Evolutionary conservation across 2,797 vertebrate species (phyloP), one percentile per base, ranked within the genome.

Genomic region (Myotis planiceps): DNA sequence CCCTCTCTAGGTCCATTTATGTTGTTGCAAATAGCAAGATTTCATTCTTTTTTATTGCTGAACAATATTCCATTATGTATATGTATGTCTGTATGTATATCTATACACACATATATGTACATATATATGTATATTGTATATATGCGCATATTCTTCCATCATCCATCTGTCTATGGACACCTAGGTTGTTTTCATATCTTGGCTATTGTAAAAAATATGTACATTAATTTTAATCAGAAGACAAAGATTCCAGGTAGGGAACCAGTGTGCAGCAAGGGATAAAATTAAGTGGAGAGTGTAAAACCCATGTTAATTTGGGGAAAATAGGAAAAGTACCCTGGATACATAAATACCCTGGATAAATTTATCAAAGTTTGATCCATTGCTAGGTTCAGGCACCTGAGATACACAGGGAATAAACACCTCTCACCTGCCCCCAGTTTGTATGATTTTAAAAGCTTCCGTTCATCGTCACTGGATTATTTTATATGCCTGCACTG

Each of bases 391-490:
- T 79, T 45, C 15, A 6, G 60, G 51, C 39, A 34, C 34, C 18
- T 9, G 27, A 69, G 51, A 49, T 2, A 5, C 71, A 15, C 7
- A 15, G 37, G 25, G 21, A 47, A 60, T 27, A 55, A 16, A 19
- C 6, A 23, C n/a, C 15, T 45, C 51, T 6, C 3, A 9, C 27
- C 8, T 63, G 19, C n/a, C 14, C 2, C 9, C 27, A 34, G 71
- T 15, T 2, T 25, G 65, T 34, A 49, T 37, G 18, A 18, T 21
- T 47, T 32, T 3, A 42, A 51, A 71, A 15, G 32, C 58, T 12
- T 16, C 4, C 0, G 0, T 23, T 60, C n/a, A 0, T 9, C 2
- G 3, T 47, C 14, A 45, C 12, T 13, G 29, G 58, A 9, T 65
- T 37, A 27, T 49, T n/a, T 58, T 37, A n/a, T 7, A 39, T 16